A percentile compares a stretch with the other conserved stretches of the same genome.
phyloP scores from a whole-genome alignment of 1,140 invertebrate genomes.

The Drosophila kanapiae region DNA sequence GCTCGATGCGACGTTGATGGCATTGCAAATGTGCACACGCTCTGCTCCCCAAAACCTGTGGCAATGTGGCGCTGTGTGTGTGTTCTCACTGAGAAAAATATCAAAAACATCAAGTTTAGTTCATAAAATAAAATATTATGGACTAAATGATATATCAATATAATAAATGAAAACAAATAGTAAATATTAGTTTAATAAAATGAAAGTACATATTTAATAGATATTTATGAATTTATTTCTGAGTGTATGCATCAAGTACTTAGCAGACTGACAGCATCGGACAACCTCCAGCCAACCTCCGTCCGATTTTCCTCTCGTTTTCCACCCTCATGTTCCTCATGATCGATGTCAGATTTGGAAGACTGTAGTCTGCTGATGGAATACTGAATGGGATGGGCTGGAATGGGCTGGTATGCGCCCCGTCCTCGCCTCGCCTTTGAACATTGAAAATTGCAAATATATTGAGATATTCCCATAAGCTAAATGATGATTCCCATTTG shows the following conservation, averaged over 20 bases:
- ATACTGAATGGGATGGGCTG: not conserved
- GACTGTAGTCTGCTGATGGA: slow-evolving; percentile 31
- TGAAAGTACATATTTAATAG: too few species aligned
- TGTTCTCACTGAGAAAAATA: not conserved
- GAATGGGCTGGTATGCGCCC: not conserved
- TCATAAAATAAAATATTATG: too few species aligned
- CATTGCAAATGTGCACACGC: slow-evolving; percentile 67
- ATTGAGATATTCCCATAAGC: slow-evolving; percentile 48
- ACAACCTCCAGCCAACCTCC: not conserved
- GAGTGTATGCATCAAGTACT: slow-evolving; percentile 36
- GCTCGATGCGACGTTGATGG: slow-evolving; percentile 67
- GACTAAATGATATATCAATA: too few species aligned
- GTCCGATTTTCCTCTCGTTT: not conserved
- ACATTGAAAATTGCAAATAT: slow-evolving; percentile 44
- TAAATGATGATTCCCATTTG: slow-evolving; percentile 44
- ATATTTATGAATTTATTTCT: not conserved
- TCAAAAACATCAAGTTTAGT: not conserved
- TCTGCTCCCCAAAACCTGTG: slow-evolving; percentile 35
- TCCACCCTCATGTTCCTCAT: slow-evolving; percentile 10
- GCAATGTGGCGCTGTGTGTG: slow-evolving; percentile 1
- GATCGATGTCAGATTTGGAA: slow-evolving; percentile 53
- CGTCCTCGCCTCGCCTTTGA: not conserved
- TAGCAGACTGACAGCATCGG: slow-evolving; percentile 34
- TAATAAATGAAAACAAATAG: too few species aligned
- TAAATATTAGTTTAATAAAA: too few species aligned